Evolutionary conservation across 2,797 vertebrate genomes (phyloP), one percentile per base, ranked within the genome.

Genomic region (Threskiornis aethiopicus): DNA sequence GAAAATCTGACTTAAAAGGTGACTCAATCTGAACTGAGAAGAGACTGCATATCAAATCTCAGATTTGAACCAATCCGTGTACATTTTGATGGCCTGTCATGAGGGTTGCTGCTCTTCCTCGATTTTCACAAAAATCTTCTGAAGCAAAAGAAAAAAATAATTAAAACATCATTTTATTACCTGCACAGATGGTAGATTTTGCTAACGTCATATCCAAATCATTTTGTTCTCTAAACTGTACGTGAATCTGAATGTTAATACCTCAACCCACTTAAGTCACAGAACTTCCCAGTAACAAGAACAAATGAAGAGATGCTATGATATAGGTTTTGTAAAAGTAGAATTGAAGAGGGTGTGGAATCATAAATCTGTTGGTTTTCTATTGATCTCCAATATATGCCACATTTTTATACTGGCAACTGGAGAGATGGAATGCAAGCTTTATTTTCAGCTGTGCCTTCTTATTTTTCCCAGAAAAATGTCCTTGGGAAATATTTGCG

Each of bases 101-200:
- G 18, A 76, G 24, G 29, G 70, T 64, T 95, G 54, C 21, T 78
- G n/a, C 11, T 79, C 25, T 67, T 75, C 37, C 35, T 54, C 65
- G 18, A 54, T 80, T 87, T 90, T 87, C 11, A 16, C 41, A 41
- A 41, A 41, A 41, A 41, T 41, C 41, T 41, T 41, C 41, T 13
- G 14, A 41, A 41, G 41, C 41, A 41, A 62, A 76, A 49, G 13
- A 47, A 61, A 58, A 57, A 81, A 91, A 73, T 16, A n/a, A 67
- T 20, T 20, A 44, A 58, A 77, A 69, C 73, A 59, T 16, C 13
- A 58, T 78, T 91, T 95, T 93, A 92, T 90, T 94, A 94, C 75
- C 84, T 75, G 75, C 67, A 92, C 87, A 94, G 90, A 92, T 94
- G 92, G 90, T 57, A 83, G 71, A 67, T 94, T 95, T 96, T 91